Percentiles rank a stretch among this genome's conserved stretches.
phyloP scores from a whole-genome alignment of 1,140 invertebrate genomes.

The Cydia amplana region DNA sequence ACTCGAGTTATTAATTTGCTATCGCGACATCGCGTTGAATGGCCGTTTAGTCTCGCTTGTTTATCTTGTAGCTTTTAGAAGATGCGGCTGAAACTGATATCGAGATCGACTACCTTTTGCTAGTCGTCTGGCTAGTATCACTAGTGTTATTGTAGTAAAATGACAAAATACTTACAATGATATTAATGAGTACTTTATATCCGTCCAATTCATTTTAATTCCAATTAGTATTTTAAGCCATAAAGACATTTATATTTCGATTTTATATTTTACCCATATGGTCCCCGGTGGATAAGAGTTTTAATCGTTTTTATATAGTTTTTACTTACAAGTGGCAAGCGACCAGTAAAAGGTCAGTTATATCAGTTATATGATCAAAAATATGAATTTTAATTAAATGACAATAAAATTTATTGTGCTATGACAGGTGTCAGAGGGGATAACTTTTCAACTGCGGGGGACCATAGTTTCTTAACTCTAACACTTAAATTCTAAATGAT shows the following conservation, averaged over 20 bases:
- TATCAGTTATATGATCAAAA: background rate
- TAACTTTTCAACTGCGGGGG: background rate
- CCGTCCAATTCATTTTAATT: background rate
- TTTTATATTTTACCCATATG: background rate
- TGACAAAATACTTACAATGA: background rate
- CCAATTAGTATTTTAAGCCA: conserved; percentile 14
- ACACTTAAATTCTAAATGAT: conserved; percentile 38
- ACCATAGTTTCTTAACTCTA: background rate
- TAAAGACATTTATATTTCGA: conserved; percentile 12
- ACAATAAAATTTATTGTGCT: background rate
- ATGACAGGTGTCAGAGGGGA: background rate
- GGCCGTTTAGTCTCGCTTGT: background rate
- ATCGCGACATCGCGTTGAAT: background rate
- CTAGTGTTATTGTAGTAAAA: conserved; percentile 9
- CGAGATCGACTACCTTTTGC: background rate
- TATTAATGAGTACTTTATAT: conserved; percentile 15
- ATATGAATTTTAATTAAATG: background rate
- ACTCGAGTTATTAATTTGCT: background rate
- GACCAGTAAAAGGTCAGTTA: background rate
- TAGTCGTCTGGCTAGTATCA: conserved; percentile 11
- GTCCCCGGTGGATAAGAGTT: background rate
- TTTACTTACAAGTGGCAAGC: background rate
- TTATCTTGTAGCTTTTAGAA: background rate
- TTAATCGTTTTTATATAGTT: background rate
- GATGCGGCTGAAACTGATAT: background rate